Percentiles rank a stretch among this genome's conserved stretches.
These are phyloP conservation scores for Corella eumyota DNA, from an alignment of 23 tunicate genomes.

Conservation along the genomic window DNA sequence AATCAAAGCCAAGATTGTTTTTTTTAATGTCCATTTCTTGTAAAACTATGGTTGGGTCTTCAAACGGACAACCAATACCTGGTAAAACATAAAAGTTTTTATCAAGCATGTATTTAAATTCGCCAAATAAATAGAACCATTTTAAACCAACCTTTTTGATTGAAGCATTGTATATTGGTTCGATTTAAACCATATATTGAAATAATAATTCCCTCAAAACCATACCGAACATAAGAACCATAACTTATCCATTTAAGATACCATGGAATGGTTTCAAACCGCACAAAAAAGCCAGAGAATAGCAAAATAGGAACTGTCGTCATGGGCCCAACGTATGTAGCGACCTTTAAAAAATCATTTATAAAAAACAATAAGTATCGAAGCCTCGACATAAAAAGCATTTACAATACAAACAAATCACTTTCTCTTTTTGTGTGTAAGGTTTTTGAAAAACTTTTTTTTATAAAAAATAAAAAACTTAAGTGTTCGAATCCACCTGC, in stretches of 20 bases:
- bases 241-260: constrained; percentile 96
- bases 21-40: constrained; percentile 83
- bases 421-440: no score
- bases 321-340: constrained; percentile 95
- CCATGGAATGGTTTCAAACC: constrained; percentile 94
- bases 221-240: constrained; percentile 81
- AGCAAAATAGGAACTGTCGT: constrained; percentile 78
- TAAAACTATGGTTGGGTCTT: constrained; percentile 43
- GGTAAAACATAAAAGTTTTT: constrained; percentile 7
- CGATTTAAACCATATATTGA: constrained; percentile 93
- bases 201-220: constrained; percentile 88
- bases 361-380: no score
- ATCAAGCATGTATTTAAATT: no score
- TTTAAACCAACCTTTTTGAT: constrained; percentile 22
- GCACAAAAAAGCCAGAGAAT: constrained; percentile 97
- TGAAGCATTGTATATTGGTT: constrained; percentile 52
- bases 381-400: no score
- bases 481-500: no score
- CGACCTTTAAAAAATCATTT: constrained; percentile 68
- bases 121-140: background rate
- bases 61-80: constrained; percentile 77
- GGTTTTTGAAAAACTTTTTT: no score
- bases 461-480: no score
- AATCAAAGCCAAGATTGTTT: constrained; percentile 60
- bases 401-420: no score